Conservation (phyloP, 2,888 invertebrate species). For the Cosmorhoe ocellata region DNA sequence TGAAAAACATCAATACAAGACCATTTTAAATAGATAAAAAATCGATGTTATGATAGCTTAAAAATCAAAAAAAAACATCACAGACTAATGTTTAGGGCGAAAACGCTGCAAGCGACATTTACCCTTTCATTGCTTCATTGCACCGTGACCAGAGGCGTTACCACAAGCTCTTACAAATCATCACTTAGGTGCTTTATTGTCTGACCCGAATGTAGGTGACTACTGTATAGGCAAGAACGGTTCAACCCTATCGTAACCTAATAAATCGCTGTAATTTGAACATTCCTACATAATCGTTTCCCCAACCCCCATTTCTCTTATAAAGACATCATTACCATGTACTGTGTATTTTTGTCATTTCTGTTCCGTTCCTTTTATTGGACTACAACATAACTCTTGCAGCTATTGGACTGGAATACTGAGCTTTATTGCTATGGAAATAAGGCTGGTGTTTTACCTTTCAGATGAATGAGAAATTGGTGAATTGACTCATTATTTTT, state of each 20-base stretch:
- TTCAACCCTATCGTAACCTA: neutral
- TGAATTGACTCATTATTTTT: slow-evolving; percentile 63
- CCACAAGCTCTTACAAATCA: too few species aligned
- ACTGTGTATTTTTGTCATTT: slow-evolving; percentile 30
- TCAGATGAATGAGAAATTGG: slow-evolving; percentile 15
- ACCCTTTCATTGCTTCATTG: too few species aligned
- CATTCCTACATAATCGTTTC: slow-evolving; percentile 19
- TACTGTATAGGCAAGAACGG: neutral
- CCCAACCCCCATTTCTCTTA: slow-evolving; percentile 23
- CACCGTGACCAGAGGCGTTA: too few species aligned
- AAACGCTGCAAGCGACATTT: too few species aligned
- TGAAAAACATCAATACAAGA: too few species aligned
- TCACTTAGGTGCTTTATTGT: too few species aligned
- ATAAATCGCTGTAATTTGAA: slow-evolving; percentile 12
- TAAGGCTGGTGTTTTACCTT: slow-evolving; percentile 20
- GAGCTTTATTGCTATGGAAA: neutral
- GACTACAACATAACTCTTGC: slow-evolving; percentile 29
- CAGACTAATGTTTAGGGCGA: too few species aligned
- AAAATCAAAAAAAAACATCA: too few species aligned
- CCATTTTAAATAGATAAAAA: too few species aligned
- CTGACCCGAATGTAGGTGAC: neutral
- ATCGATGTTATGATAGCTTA: too few species aligned
- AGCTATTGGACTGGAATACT: neutral
- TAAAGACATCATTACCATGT: slow-evolving; percentile 28
- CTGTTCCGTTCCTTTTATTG: slow-evolving; percentile 34